Evolutionary conservation across 2,797 vertebrate genomes (phyloP).

Genomic region (Scolopax bukidnonensis): DNA sequence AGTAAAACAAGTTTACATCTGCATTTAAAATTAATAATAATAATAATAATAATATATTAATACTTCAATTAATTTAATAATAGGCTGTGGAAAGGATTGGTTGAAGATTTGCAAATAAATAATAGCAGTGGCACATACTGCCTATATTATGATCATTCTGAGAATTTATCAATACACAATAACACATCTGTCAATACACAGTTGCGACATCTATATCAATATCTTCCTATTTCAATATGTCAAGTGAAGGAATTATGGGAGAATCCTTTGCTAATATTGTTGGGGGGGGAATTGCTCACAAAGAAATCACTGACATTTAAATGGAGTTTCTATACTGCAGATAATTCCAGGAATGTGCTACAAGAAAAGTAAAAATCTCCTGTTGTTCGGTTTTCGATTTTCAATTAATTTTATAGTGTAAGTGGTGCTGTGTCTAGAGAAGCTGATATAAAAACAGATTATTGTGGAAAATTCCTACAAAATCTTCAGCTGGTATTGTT

Average conservation of each 20-base stretch:
- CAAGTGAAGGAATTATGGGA: not conserved
- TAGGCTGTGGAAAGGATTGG: not conserved
- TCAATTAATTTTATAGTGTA: conserved; percentile 14
- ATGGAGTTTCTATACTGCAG: not conserved
- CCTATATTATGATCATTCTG: not conserved
- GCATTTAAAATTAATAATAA: not conserved
- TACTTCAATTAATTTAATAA: not conserved
- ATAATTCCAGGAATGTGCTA: not conserved
- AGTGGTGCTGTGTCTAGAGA: conserved; percentile 9
- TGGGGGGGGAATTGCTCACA: not conserved
- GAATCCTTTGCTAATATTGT: not conserved
- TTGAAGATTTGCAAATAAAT: not conserved
- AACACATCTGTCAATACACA: not conserved
- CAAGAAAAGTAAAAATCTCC: conserved; percentile 4
- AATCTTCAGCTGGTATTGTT: conserved; percentile 55
- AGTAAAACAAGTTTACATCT: not conserved
- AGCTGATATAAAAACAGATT: conserved; percentile 45
- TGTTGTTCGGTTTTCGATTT: not conserved
- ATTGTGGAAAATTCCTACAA: conserved; percentile 51
- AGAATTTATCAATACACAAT: not conserved
- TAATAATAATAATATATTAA: not conserved
- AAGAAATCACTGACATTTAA: not conserved
- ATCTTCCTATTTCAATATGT: not conserved
- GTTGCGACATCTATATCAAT: not conserved
- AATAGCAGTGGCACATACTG: not conserved